Percentiles rank a stretch among this genome's conserved stretches.
Conservation (phyloP, 1,140 invertebrate genomes). For the Leptopilina clavipes region DNA sequence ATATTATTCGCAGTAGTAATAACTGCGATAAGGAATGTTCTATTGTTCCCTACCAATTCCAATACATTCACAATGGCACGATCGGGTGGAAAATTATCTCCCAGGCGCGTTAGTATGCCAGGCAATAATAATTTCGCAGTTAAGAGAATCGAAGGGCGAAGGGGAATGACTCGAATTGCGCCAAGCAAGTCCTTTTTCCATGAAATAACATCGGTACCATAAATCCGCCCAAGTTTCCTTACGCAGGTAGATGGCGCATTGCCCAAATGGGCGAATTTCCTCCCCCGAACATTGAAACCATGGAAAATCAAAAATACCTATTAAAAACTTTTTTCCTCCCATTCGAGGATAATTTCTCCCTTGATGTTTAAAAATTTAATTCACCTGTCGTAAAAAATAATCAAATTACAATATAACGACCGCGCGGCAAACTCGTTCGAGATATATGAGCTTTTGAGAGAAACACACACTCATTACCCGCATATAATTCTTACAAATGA, state of each 20-base stretch:
- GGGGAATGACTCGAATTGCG: constrained; percentile 44
- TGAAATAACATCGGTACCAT: constrained; percentile 52
- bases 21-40: constrained; percentile 15
- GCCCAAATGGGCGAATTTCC: constrained; percentile 65
- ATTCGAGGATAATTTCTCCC: no score
- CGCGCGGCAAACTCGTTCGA: no score
- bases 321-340: no score
- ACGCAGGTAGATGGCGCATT: constrained; percentile 64
- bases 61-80: constrained; percentile 27
- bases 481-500: constrained; percentile 27
- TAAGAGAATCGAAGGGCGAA: constrained; percentile 33
- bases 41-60: constrained; percentile 25
- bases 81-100: constrained; percentile 8
- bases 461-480: constrained; percentile 22
- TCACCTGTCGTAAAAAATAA: no score
- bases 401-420: background rate
- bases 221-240: constrained; percentile 50
- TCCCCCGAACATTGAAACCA: no score
- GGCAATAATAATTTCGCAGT: constrained; percentile 47
- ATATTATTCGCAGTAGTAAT: constrained; percentile 9
- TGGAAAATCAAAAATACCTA: no score
- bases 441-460: background rate
- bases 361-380: no score
- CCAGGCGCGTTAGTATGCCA: constrained; percentile 31
- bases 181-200: constrained; percentile 45